Base-by-base conservation (phyloP, 1,140 invertebrate genomes). In the Drosophila rhopaloa region DNA sequence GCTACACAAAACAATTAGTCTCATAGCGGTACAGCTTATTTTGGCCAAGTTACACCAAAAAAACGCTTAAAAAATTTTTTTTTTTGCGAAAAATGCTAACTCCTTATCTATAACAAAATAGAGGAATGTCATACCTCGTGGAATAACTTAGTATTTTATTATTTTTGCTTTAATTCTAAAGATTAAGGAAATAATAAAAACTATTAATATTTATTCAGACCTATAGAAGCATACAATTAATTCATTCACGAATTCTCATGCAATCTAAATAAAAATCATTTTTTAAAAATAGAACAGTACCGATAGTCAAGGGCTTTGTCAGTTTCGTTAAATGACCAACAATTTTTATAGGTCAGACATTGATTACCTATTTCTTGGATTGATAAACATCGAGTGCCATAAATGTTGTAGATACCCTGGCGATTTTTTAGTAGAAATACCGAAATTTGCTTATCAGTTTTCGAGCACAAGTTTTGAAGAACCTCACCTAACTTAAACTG, bases 381-480 rank as follows among this genome's bases (percentile, higher is more conserved):
- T 51, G 48, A 51, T 51, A 51, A 51, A 32, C 8, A 51, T 35
- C 29, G 29, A 51, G 48, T 51, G 48, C 48, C n/a, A 35, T 51
- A 35, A 32, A 51, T 10, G 29, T 16, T 51, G 4, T 2, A 16
- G 27, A 35, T 51, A 35, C 29, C 47, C 13, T 35, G 48, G 35
- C 48, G 50, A 35, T 54, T 54, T 38, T 6, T 7, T 8, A 11
- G 14, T 19, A 24, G 9, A 54, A 40, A 16, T 38, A 24, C 37
- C 11, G 4, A 44, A 59, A 38, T 38, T 48, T 38, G 44, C 57
- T 59, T 59, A 59, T 59, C 57, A 10, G 11, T 38, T 37, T 58
- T 27, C 5, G 16, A 9, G n/a, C 4, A 5, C 48, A 48, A 27
- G 37, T 8, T 43, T 10, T 29, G 10, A 11, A 24, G 43, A 58